These are phyloP conservation scores for Sylvilagus bachmani DNA, from an alignment of 2,113 vertebrate genomes.

Conservation along the genomic window DNA sequence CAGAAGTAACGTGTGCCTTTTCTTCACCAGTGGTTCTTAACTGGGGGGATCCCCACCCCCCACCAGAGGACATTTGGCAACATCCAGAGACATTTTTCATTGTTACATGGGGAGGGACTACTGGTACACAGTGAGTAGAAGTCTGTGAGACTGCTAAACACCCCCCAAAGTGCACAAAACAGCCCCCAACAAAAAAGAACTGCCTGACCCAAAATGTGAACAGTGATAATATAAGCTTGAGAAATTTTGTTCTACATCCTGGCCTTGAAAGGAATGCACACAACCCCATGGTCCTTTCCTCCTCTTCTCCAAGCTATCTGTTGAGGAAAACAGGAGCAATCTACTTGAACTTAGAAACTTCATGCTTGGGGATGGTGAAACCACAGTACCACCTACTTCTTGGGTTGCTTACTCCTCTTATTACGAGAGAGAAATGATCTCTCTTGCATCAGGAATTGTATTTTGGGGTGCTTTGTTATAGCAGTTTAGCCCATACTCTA, in stretches of 20 bases:
- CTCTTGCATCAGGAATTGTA: background rate
- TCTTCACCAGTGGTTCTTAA: background rate
- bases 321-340: background rate
- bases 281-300: background rate
- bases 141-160: background rate
- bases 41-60: too few relatives aligned
- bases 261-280: background rate
- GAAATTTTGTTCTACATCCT: background rate
- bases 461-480: background rate
- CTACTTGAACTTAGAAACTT: background rate
- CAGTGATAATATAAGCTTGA: background rate
- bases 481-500: background rate
- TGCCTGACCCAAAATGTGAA: background rate
- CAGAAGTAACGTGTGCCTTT: background rate
- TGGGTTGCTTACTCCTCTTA: background rate
- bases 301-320: background rate
- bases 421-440: background rate
- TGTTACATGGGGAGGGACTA: background rate
- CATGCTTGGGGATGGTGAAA: background rate
- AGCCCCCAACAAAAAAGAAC: background rate
- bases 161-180: background rate
- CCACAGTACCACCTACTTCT: background rate
- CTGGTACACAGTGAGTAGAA: background rate
- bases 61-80: background rate
- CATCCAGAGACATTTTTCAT: background rate